Percentiles rank a stretch among this genome's conserved stretches.
Evolutionary conservation across 2,113 vertebrate genomes (phyloP).

Genomic region (Hyla sarda): DNA sequence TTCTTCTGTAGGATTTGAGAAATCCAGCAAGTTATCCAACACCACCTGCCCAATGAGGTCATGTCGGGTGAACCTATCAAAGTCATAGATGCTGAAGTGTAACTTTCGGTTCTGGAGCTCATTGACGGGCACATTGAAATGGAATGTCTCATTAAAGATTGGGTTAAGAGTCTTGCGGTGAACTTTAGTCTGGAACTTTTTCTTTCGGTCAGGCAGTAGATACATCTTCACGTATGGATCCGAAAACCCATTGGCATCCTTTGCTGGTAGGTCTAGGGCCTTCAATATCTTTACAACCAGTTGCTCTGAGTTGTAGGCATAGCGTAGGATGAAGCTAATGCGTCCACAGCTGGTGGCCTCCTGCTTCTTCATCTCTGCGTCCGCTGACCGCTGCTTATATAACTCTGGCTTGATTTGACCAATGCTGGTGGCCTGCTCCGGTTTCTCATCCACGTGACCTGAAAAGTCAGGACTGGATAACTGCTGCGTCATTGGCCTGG

Average conservation of each 20-base stretch:
- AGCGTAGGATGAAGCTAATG: constrained; percentile 89
- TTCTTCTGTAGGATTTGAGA: constrained; percentile 87
- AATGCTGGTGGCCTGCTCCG: constrained; percentile 88
- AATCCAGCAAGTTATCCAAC: constrained; percentile 93
- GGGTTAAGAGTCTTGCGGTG: constrained; percentile 94
- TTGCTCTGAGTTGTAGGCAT: constrained; percentile 91
- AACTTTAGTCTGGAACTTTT: constrained; percentile 94
- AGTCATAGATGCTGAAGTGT: constrained; percentile 94
- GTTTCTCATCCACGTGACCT: constrained; percentile 75
- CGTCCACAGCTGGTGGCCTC: constrained; percentile 80
- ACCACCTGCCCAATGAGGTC: constrained; percentile 94
- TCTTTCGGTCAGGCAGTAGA: constrained; percentile 93
- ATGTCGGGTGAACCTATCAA: constrained; percentile 92
- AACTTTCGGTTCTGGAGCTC: constrained; percentile 90
- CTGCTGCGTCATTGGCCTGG: constrained; percentile 77
- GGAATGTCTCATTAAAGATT: constrained; percentile 92
- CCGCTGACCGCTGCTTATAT: constrained; percentile 81
- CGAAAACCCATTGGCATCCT: constrained; percentile 91
- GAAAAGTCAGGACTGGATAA: constrained; percentile 76
- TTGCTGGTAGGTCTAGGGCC: constrained; percentile 89
- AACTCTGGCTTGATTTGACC: constrained; percentile 93
- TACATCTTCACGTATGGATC: constrained; percentile 96
- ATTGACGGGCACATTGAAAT: constrained; percentile 87
- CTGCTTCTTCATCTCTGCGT: constrained; percentile 77
- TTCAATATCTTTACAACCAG: constrained; percentile 90